Evolutionary conservation across 2,797 vertebrate species (phyloP).

Genomic region (Tapirus indicus): DNA sequence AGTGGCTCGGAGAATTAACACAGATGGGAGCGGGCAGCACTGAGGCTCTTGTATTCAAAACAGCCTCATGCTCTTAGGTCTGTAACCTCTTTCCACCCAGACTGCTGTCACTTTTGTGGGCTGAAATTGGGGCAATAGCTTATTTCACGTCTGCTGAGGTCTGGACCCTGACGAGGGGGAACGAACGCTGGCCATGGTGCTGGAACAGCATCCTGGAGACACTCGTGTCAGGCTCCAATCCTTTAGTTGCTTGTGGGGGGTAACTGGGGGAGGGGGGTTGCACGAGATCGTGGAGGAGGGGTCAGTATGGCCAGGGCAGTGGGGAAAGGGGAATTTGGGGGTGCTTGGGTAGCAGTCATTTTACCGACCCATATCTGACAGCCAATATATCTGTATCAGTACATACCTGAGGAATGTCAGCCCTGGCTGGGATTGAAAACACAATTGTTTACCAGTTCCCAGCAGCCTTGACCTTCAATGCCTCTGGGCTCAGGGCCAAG

Average conservation of each 20-base stretch:
- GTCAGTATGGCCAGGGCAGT: not conserved
- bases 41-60: not conserved
- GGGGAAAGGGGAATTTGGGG: not conserved
- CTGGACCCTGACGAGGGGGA: accelerated
- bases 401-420: not conserved
- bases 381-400: too few species aligned
- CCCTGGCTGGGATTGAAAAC: not conserved
- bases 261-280: too few species aligned
- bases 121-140: not conserved
- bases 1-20: not conserved
- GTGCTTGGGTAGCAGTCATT: not conserved
- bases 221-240: not conserved
- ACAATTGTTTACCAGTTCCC: not conserved
- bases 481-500: not conserved
- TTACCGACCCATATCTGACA: not conserved
- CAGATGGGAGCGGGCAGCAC: not conserved
- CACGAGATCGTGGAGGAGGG: not conserved
- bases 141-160: not conserved
- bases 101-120: not conserved
- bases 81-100: not conserved
- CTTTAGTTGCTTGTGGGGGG: not conserved
- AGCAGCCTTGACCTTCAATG: slow-evolving; percentile 10
- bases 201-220: not conserved
- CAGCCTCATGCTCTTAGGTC: not conserved
- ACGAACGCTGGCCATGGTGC: not conserved